Conservation (phyloP, 2,797 vertebrate genomes). For the Oreochromis grahami region DNA sequence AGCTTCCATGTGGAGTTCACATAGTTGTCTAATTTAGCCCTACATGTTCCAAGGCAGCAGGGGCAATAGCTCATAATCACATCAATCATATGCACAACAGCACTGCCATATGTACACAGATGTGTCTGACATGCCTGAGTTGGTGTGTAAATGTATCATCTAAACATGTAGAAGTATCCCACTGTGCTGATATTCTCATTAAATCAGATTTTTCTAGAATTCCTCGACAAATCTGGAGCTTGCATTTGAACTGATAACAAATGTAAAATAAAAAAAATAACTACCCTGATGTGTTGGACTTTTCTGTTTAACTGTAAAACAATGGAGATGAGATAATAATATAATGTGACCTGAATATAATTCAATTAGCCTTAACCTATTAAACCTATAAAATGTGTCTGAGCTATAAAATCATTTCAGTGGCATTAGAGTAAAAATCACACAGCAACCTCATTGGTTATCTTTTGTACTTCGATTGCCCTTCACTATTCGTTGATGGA, state of each 20-base stretch:
- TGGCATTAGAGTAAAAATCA: fast-evolving
- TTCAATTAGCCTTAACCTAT: background rate
- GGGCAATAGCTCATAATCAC: background rate
- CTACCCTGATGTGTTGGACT: background rate
- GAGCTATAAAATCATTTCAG: background rate
- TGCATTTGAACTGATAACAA: background rate
- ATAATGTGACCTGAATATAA: background rate
- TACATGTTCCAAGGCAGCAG: background rate
- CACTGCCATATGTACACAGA: background rate
- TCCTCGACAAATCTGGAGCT: fast-evolving
- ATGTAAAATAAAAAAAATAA: background rate
- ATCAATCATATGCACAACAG: background rate
- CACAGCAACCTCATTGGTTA: fast-evolving
- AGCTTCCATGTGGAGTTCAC: background rate
- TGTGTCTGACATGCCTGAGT: background rate
- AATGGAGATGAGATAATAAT: background rate
- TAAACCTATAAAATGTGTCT: background rate
- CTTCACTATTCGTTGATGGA: background rate
- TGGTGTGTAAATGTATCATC: background rate
- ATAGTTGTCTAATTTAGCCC: background rate
- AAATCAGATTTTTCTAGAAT: fast-evolving
- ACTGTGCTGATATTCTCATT: background rate
- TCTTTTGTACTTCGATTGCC: background rate
- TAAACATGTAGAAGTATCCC: background rate
- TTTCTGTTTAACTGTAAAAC: background rate